These are phyloP conservation scores for Macrotis lagotis DNA, from an alignment of 2,113 vertebrate genomes.

Conservation along the genomic window DNA sequence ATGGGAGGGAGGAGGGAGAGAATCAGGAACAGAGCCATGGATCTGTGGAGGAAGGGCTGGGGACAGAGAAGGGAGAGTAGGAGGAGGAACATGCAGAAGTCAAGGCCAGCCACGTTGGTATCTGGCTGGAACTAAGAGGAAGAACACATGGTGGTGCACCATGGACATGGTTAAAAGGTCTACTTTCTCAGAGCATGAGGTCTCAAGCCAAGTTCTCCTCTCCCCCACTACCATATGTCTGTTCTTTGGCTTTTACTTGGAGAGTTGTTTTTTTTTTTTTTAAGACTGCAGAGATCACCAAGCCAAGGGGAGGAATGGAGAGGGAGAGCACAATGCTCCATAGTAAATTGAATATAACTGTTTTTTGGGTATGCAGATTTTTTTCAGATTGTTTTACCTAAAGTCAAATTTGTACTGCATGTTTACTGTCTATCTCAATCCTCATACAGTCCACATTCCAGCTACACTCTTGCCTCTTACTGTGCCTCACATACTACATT, in stretches of 20 bases:
- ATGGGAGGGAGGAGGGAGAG: not conserved
- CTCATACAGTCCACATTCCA: not conserved
- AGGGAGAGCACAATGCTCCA: not conserved
- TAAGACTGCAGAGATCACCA: not conserved
- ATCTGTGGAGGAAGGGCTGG: not conserved
- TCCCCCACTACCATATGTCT: no score
- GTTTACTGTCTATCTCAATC: not conserved
- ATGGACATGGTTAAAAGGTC: no score
- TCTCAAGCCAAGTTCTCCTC: not conserved
- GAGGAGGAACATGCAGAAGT: not conserved
- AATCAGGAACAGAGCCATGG: not conserved
- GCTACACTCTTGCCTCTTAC: not conserved
- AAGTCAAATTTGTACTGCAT: not conserved
- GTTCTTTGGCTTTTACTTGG: not conserved
- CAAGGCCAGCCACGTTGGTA: not conserved
- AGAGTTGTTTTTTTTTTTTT: not conserved
- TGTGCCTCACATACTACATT: not conserved
- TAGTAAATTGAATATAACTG: not conserved
- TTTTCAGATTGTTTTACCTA: not conserved
- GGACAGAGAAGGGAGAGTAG: not conserved
- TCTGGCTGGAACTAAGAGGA: conserved; percentile 24
- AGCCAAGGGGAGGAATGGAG: not conserved
- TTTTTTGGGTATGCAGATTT: not conserved
- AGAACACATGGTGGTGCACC: no score
- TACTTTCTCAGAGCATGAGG: not conserved